These are phyloP conservation scores for Synanceia verrucosa DNA, from an alignment of 2,797 vertebrate genomes.

Conservation along the genomic window DNA sequence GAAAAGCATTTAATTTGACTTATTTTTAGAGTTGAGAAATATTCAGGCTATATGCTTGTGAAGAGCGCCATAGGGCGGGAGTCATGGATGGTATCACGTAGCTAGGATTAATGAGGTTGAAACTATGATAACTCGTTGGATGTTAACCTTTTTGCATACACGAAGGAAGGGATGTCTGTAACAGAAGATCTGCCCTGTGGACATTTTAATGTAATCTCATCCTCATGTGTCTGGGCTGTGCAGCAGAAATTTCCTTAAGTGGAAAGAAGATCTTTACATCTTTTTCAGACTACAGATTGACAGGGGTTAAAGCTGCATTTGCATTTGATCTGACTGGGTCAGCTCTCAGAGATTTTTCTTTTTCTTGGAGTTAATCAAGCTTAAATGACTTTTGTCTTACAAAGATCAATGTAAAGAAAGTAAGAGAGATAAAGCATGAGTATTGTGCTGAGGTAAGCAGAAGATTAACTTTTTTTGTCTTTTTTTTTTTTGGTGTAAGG, in stretches of 20 bases:
- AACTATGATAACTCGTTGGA: neutral
- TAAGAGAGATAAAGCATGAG: neutral
- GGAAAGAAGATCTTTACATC: neutral
- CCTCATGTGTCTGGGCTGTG: neutral
- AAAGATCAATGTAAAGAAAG: neutral
- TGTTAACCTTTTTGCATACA: slow-evolving; percentile 13
- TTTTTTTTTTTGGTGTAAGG: neutral
- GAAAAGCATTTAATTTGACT: slow-evolving; percentile 36
- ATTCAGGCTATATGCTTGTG: slow-evolving; percentile 11
- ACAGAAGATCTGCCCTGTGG: slow-evolving; percentile 14
- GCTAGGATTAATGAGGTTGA: slow-evolving; percentile 25
- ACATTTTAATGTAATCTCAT: slow-evolving; percentile 20
- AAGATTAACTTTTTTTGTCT: neutral
- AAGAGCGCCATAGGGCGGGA: neutral
- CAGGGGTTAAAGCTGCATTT: slow-evolving; percentile 13
- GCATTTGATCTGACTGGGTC: neutral
- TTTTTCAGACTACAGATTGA: slow-evolving; percentile 1
- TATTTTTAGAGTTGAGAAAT: slow-evolving; percentile 33
- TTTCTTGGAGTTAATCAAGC: neutral
- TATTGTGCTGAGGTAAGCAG: neutral
- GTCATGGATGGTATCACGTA: neutral
- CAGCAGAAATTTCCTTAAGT: neutral
- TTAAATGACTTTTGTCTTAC: no score
- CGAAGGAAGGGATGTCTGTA: neutral
- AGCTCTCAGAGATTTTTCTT: neutral